A percentile compares a stretch with the other conserved stretches of the same genome.
These are phyloP conservation scores for Microplitis deprimator DNA, from an alignment of 2,888 invertebrate species.

Conservation along the genomic window DNA sequence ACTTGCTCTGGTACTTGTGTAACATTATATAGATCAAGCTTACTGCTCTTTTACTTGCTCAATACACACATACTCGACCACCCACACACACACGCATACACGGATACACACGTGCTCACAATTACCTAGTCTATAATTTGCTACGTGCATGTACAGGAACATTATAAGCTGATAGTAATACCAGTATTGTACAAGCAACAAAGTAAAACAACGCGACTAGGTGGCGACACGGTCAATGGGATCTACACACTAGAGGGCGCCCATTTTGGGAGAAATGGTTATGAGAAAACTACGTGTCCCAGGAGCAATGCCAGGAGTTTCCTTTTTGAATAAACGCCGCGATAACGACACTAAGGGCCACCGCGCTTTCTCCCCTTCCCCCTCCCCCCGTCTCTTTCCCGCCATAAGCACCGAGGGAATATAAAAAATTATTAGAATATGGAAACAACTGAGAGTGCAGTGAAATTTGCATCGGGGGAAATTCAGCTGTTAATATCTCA, in stretches of 20 bases:
- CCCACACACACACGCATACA: conserved; percentile 18
- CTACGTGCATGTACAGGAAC: neutral
- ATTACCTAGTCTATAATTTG: neutral
- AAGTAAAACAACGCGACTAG: conserved; percentile 29
- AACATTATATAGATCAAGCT: neutral
- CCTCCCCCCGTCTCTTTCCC: no score
- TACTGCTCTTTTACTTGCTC: neutral
- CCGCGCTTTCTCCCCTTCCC: neutral
- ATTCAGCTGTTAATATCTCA: conserved; percentile 21
- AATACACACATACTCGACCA: no score
- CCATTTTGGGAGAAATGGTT: conserved; percentile 30
- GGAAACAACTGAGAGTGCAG: conserved; percentile 43
- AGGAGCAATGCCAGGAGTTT: conserved; percentile 42
- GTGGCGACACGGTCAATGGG: conserved; percentile 30
- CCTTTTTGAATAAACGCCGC: conserved; percentile 41
- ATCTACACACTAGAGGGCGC: conserved; percentile 14
- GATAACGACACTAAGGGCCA: conserved; percentile 42
- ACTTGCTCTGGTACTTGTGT: neutral
- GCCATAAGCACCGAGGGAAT: no score
- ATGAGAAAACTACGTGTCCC: conserved; percentile 44
- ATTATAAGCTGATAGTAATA: neutral
- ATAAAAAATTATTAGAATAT: conserved; percentile 41
- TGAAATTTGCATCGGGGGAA: conserved; percentile 38
- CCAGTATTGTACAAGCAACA: neutral
- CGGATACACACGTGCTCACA: neutral